Evolutionary conservation across 2,888 invertebrate species (phyloP).

Genomic region (Brenthis hecate): DNA sequence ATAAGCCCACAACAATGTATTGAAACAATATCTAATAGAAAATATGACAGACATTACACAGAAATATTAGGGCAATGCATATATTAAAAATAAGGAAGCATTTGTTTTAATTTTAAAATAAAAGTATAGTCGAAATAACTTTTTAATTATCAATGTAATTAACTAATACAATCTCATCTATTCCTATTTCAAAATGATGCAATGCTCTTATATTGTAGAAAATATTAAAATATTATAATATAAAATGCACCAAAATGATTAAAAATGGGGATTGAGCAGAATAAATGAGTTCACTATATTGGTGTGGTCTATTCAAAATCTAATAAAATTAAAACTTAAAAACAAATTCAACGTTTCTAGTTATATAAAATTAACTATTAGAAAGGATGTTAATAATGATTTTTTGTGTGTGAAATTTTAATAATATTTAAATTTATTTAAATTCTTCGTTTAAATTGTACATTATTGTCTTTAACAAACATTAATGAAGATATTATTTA

Average conservation of each 20-base stretch:
- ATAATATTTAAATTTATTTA: too few relatives aligned
- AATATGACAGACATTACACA: constrained; percentile 3
- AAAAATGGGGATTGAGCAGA: constrained; percentile 80
- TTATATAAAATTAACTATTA: not conserved
- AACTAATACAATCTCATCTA: too few relatives aligned
- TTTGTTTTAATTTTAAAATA: not conserved
- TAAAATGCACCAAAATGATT: constrained; percentile 54
- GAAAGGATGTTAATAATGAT: too few relatives aligned
- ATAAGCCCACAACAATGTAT: not conserved
- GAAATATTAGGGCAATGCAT: constrained; percentile 13
- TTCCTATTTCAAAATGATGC: constrained; percentile 4
- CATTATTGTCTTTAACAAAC: too few relatives aligned
- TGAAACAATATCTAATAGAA: not conserved
- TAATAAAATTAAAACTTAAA: constrained; percentile 19
- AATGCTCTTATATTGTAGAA: constrained; percentile 13
- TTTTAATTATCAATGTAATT: too few relatives aligned
- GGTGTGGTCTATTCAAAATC: constrained; percentile 43
- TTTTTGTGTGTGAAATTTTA: too few relatives aligned
- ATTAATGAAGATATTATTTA: not conserved
- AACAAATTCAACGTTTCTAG: not conserved
- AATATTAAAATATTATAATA: constrained; percentile 21
- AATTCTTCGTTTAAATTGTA: too few relatives aligned
- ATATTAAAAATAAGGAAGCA: not conserved
- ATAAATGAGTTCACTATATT: constrained; percentile 73
- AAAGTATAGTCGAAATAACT: too few relatives aligned